These are phyloP conservation scores for Drosophila koepferae DNA, from an alignment of 2,888 invertebrate species.

Conservation along the genomic window DNA sequence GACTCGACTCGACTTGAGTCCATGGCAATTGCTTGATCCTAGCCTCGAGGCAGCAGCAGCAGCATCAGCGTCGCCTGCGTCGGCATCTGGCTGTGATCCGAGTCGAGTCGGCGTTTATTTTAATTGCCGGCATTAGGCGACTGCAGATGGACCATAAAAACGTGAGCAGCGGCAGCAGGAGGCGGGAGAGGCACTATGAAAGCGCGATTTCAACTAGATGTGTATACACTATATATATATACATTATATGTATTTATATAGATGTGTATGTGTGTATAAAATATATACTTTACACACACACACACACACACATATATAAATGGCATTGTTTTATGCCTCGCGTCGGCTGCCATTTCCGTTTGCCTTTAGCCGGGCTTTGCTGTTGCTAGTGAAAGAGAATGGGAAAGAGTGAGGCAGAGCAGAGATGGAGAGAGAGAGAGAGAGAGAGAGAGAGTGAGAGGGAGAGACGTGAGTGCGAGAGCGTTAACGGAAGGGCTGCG, in stretches of 20 bases:
- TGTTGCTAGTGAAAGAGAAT: not conserved
- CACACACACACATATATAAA: not conserved
- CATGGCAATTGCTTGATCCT: slow-evolving; percentile 19
- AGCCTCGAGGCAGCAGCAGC: not conserved
- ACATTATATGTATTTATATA: not conserved
- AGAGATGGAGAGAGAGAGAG: not conserved
- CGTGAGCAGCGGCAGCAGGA: slow-evolving; percentile 10
- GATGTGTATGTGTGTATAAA: not conserved
- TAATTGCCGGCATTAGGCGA: slow-evolving; percentile 76
- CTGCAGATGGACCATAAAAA: slow-evolving; percentile 76
- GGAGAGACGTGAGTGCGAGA: not conserved
- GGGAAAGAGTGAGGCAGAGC: not conserved
- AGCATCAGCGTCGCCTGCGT: not conserved
- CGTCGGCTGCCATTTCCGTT: slow-evolving; percentile 69
- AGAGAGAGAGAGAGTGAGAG: not conserved
- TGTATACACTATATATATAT: not conserved
- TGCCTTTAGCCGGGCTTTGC: slow-evolving; percentile 13
- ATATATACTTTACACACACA: not conserved
- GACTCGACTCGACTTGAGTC: slow-evolving; percentile 9
- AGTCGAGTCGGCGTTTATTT: slow-evolving; percentile 68
- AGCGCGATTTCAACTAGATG: slow-evolving; percentile 8
- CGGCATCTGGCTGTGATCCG: slow-evolving; percentile 7
- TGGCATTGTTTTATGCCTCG: slow-evolving; percentile 54
- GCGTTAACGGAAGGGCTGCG: not conserved
- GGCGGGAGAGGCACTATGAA: not conserved